Percentiles rank a stretch among this genome's conserved stretches.
Conservation (phyloP, 2,888 invertebrate species). For the Mystacides longicornis region DNA sequence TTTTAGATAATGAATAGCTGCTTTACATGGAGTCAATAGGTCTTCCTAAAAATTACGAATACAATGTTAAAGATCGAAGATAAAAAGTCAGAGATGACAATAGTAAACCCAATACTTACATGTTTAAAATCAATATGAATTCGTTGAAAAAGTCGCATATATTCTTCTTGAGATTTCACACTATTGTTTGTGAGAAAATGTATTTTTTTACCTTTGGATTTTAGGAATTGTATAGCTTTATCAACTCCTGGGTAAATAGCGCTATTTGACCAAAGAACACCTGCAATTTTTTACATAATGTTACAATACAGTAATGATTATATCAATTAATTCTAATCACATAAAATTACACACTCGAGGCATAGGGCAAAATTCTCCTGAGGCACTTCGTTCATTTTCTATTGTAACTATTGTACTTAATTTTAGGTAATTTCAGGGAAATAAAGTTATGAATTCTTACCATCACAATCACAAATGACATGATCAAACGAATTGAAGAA, state of each 20-base stretch:
- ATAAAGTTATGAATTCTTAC: slow-evolving; percentile 12
- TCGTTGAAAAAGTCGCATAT: background rate
- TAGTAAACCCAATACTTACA: background rate
- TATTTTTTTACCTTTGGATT: background rate
- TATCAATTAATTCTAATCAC: too few relatives aligned
- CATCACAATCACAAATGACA: slow-evolving; percentile 20
- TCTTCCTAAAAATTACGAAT: slow-evolving; percentile 15
- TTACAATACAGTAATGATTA: too few relatives aligned
- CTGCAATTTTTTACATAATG: too few relatives aligned
- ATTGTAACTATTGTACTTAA: too few relatives aligned
- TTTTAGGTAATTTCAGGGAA: too few relatives aligned
- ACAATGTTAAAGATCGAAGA: background rate
- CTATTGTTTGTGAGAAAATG: slow-evolving; percentile 1
- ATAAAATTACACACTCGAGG: too few relatives aligned
- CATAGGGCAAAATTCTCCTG: too few relatives aligned
- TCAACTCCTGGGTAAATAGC: background rate
- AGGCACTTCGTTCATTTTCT: too few relatives aligned
- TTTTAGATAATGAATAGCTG: slow-evolving; percentile 16
- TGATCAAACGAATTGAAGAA: slow-evolving; percentile 21
- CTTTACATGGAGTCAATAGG: slow-evolving; percentile 14
- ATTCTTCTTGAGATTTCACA: background rate
- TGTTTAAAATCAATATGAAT: background rate
- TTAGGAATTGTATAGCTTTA: background rate
- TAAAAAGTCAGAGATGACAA: background rate
- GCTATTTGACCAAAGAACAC: background rate